Conservation (phyloP, 2,888 invertebrate genomes). For the Oscheius onirici region DNA sequence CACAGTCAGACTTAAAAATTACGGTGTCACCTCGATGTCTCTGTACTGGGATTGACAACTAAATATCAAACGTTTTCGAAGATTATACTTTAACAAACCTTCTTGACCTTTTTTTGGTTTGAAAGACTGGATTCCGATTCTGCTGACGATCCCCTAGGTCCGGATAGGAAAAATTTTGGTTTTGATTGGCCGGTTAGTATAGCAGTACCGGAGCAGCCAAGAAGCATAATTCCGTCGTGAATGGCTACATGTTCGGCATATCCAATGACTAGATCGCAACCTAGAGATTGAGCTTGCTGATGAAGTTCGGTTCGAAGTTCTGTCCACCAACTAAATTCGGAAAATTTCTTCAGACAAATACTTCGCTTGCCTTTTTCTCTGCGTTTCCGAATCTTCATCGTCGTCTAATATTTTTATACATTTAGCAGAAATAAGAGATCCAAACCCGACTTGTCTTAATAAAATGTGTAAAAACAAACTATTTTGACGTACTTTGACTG, state of each 20-base stretch:
- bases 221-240: constrained; percentile 44
- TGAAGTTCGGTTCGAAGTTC: constrained; percentile 93
- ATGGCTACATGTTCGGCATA: constrained; percentile 92
- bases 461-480: neutral
- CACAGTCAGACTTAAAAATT: neutral
- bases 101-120: neutral
- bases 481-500: constrained; percentile 32
- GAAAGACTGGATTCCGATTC: neutral
- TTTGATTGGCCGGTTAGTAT: neutral
- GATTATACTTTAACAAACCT: neutral
- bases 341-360: neutral
- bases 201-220: constrained; percentile 25
- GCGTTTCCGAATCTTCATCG: constrained; percentile 21
- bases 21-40: constrained; percentile 1
- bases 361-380: constrained; percentile 2
- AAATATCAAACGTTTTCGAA: neutral
- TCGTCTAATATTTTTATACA: constrained; percentile 39
- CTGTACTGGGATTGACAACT: neutral
- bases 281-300: constrained; percentile 88
- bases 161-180: constrained; percentile 15
- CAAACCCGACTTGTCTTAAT: constrained; percentile 44
- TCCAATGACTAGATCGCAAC: constrained; percentile 92
- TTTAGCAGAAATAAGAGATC: constrained; percentile 38
- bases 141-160: constrained; percentile 15
- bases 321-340: constrained; percentile 84